A percentile compares a stretch with the other conserved stretches of the same genome.
Evolutionary conservation across 1,140 invertebrate species (phyloP).

Genomic region (Campoletis sonorensis): DNA sequence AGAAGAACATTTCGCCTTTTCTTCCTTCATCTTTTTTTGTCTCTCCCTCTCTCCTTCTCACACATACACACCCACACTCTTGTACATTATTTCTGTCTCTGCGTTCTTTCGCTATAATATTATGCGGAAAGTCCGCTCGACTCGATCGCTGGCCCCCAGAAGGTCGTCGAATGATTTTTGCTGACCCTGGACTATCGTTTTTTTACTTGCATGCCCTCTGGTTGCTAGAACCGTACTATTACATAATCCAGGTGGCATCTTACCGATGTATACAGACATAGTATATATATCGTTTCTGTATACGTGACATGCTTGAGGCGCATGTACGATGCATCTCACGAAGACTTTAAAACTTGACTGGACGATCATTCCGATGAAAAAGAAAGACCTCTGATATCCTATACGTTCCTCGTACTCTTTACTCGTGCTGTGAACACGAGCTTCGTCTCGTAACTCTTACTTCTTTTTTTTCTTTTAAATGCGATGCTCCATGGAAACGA

Average conservation of each 20-base stretch:
- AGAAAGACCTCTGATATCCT: not conserved
- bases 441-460: not conserved
- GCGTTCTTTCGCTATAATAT: constrained; percentile 5
- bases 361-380: constrained; percentile 22
- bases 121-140: constrained; percentile 29
- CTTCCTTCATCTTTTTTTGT: constrained; percentile 18
- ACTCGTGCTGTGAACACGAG: not conserved
- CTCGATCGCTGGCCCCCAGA: constrained; percentile 5
- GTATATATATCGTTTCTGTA: not conserved
- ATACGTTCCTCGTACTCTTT: not conserved
- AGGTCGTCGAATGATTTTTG: constrained; percentile 34
- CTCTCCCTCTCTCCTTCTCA: not conserved
- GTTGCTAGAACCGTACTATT: not conserved
- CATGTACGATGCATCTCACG: constrained; percentile 35
- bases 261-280: not conserved
- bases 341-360: constrained; percentile 15
- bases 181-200: constrained; percentile 25
- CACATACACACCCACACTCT: not conserved
- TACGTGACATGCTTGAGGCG: constrained; percentile 33
- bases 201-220: not conserved
- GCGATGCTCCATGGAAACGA: not conserved
- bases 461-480: not conserved
- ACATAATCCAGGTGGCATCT: no score
- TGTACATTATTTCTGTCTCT: not conserved
- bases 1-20: not conserved